Evolutionary conservation across 2,113 vertebrate species (phyloP).

Genomic region (Pelecanus crispus): DNA sequence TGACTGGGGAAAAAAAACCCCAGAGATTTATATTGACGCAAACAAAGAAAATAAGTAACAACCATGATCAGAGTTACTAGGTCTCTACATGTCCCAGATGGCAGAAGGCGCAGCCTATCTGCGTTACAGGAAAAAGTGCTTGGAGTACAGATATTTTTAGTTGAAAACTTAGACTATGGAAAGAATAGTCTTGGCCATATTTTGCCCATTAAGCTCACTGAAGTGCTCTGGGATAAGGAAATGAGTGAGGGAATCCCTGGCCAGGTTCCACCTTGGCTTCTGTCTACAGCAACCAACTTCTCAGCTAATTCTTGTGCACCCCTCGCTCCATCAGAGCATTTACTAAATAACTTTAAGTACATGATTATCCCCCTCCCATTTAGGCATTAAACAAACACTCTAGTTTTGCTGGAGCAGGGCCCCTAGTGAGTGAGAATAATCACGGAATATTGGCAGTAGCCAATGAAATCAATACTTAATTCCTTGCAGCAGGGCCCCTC

Average conservation of each 20-base stretch:
- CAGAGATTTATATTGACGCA: not conserved
- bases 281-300: not conserved
- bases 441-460: not conserved
- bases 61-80: not conserved
- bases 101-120: not conserved
- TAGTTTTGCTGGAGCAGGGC: not conserved
- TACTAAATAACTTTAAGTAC: not conserved
- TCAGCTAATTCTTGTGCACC: not conserved
- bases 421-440: not conserved
- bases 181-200: not conserved
- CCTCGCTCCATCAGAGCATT: not conserved
- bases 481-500: not conserved
- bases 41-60: not conserved
- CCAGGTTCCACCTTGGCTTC: constrained; percentile 19
- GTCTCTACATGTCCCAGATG: not conserved
- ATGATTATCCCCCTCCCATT: not conserved
- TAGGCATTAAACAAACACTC: constrained; percentile 1
- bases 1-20: not conserved
- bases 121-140: not conserved
- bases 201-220: constrained; percentile 1
- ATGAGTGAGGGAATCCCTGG: constrained; percentile 36
- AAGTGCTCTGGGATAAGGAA: constrained; percentile 17
- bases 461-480: not conserved
- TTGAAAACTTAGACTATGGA: constrained; percentile 20
- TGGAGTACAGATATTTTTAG: not conserved